Evolutionary conservation across 2,888 invertebrate genomes (phyloP).

Genomic region (Brenthis daphne): DNA sequence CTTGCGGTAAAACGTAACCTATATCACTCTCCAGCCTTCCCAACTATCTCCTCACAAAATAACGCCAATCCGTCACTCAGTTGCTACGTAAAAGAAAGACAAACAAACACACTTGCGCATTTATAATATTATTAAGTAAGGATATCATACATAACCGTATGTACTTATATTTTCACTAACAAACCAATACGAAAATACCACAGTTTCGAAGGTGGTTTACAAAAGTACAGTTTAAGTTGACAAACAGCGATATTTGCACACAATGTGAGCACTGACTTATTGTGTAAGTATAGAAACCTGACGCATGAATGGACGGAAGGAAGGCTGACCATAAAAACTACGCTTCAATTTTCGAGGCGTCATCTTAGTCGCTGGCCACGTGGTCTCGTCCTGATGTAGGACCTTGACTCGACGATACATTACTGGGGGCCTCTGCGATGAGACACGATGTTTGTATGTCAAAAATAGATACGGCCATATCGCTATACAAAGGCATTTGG

Average conservation of each 20-base stretch:
- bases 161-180: too few relatives aligned
- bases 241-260: slow-evolving; percentile 54
- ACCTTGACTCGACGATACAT: slow-evolving; percentile 24
- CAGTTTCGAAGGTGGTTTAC: too few relatives aligned
- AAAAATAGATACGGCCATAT: slow-evolving; percentile 7
- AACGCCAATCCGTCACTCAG: too few relatives aligned
- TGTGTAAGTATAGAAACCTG: slow-evolving; percentile 41
- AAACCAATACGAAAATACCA: too few relatives aligned
- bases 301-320: slow-evolving; percentile 71
- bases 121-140: too few relatives aligned
- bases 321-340: slow-evolving; percentile 60
- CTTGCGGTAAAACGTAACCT: too few relatives aligned
- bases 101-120: too few relatives aligned
- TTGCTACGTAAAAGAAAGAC: too few relatives aligned
- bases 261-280: slow-evolving; percentile 48
- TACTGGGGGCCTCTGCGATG: slow-evolving; percentile 3
- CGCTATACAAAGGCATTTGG: neutral
- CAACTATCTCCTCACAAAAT: too few relatives aligned
- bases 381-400: slow-evolving; percentile 13
- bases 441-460: slow-evolving; percentile 5
- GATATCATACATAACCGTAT: too few relatives aligned
- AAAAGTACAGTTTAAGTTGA: neutral
- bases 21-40: too few relatives aligned
- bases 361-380: slow-evolving; percentile 21
- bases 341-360: slow-evolving; percentile 34